These are phyloP conservation scores for Hydrozoanthus gracilis DNA, from an alignment of 92 coral and sea anemone genomes.

Conservation along the genomic window DNA sequence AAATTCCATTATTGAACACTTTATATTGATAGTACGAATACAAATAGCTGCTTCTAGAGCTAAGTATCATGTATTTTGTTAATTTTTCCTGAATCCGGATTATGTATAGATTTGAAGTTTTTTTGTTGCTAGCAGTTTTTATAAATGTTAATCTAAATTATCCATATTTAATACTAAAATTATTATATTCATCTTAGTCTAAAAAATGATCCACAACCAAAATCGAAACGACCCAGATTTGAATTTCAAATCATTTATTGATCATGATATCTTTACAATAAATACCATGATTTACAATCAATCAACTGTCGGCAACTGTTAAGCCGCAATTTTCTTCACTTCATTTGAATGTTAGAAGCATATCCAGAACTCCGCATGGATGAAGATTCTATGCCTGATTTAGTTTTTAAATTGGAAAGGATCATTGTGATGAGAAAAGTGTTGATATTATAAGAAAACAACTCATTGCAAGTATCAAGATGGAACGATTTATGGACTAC, in stretches of 20 bases:
- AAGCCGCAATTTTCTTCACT: constrained; percentile 29
- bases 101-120: constrained; percentile 21
- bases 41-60: constrained; percentile 19
- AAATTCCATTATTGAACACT: constrained; percentile 21
- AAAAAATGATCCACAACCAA: background rate
- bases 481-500: background rate
- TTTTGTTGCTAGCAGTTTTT: constrained; percentile 4
- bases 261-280: constrained; percentile 31
- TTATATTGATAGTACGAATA: constrained; percentile 24
- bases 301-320: constrained; percentile 27
- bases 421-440: background rate
- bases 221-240: constrained; percentile 21
- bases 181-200: constrained; percentile 13
- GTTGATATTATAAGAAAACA: background rate
- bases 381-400: background rate
- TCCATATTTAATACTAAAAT: constrained; percentile 14
- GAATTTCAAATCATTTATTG: constrained; percentile 24
- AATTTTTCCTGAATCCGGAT: constrained; percentile 13
- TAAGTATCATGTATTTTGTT: constrained; percentile 30
- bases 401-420: background rate
- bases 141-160: constrained; percentile 16
- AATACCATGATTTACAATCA: background rate
- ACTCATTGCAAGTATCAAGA: background rate
- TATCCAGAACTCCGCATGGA: background rate
- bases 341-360: constrained; percentile 14